A percentile compares a stretch with the other conserved stretches of the same genome.
Evolutionary conservation across 2,888 invertebrate genomes (phyloP).

Genomic region (Nymphalis polychloros): DNA sequence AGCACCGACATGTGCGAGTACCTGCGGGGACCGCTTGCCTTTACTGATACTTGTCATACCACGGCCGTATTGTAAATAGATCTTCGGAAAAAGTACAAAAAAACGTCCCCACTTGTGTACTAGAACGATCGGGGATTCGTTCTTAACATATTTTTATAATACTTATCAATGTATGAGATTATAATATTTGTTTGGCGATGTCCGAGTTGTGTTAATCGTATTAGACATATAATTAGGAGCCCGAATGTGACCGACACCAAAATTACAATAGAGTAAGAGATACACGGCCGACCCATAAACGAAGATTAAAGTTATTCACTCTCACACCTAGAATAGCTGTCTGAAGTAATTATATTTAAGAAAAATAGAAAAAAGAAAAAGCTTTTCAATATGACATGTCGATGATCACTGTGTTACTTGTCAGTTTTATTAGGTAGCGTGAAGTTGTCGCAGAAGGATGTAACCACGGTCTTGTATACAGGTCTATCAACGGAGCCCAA

Average conservation of each 20-base stretch:
- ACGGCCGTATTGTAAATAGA: background rate
- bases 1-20: constrained; percentile 97
- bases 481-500: no score
- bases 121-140: no score
- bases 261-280: background rate
- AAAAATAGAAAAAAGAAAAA: constrained; percentile 44
- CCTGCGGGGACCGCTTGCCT: constrained; percentile 73
- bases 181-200: no score
- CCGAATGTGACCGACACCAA: constrained; percentile 16
- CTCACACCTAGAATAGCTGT: constrained; percentile 5
- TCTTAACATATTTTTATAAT: no score
- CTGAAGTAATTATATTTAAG: constrained; percentile 29
- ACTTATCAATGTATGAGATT: no score
- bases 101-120: no score
- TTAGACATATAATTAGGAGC: constrained; percentile 2
- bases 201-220: background rate
- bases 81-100: background rate
- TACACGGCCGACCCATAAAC: background rate
- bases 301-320: background rate
- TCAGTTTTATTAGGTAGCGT: constrained; percentile 42
- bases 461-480: no score
- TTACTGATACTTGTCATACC: background rate
- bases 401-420: constrained; percentile 64
- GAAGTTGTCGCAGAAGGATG: constrained; percentile 30
- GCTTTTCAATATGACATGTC: constrained; percentile 62